Conservation (phyloP, 2,113 vertebrate genomes). For the Porphyrio hochstetteri region DNA sequence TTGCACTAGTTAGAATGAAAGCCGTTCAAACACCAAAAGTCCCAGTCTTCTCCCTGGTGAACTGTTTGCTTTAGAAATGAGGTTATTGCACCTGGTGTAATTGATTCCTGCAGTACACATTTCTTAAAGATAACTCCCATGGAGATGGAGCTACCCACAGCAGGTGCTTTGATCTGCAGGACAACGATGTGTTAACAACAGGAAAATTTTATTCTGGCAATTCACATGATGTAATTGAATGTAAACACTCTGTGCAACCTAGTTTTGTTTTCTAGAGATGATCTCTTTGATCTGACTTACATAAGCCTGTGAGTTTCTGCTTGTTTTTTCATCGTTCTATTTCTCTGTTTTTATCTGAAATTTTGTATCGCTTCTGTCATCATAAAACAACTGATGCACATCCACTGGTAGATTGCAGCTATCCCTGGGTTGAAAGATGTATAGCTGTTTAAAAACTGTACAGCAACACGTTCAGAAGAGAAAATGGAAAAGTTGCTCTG, state of each 20-base stretch:
- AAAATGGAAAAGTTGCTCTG: neutral
- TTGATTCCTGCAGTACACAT: neutral
- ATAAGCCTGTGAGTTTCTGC: neutral
- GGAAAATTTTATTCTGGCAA: neutral
- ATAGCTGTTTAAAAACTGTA: neutral
- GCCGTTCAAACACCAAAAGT: neutral
- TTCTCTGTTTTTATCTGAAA: neutral
- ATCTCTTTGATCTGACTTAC: conserved; percentile 23
- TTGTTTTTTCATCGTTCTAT: neutral
- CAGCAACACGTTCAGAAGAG: neutral
- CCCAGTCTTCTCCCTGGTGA: neutral
- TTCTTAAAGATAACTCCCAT: neutral
- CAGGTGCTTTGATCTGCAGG: conserved; percentile 50
- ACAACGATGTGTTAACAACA: neutral
- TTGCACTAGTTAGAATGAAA: neutral
- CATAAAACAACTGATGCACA: neutral
- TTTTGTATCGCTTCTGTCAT: neutral
- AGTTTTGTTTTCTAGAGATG: neutral
- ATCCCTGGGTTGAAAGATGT: neutral
- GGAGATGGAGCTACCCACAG: neutral
- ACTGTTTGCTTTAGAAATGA: conserved; percentile 22
- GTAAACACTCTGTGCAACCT: neutral
- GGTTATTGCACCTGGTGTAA: neutral
- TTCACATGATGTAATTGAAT: neutral
- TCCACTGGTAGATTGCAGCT: neutral